Evolutionary conservation across 2,113 vertebrate species (phyloP).

Genomic region (Mormyrus iriodes): DNA sequence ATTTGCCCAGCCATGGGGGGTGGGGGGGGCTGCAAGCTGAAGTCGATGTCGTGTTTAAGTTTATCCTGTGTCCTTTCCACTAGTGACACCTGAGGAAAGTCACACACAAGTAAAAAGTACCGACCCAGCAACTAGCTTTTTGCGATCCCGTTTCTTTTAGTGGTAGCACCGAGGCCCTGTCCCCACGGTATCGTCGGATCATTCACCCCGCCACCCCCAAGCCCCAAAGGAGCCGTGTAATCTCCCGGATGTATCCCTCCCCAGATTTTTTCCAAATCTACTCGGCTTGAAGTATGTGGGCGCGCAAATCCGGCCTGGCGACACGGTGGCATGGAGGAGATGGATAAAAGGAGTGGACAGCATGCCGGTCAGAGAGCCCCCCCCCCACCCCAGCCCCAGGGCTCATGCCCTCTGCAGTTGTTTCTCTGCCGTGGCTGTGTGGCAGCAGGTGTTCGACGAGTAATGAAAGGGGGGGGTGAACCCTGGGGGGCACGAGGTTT

Average conservation of each 20-base stretch:
- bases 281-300: constrained; percentile 52
- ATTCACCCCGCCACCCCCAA: constrained; percentile 45
- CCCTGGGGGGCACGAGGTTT: constrained; percentile 22
- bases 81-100: constrained; percentile 46
- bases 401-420: constrained; percentile 53
- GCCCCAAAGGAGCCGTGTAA: constrained; percentile 58
- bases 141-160: not conserved
- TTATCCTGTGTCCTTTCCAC: constrained; percentile 64
- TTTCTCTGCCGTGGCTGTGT: constrained; percentile 49
- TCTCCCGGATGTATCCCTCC: constrained; percentile 53
- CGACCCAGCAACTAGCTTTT: not conserved
- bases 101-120: constrained; percentile 4
- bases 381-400: not conserved
- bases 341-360: constrained; percentile 55
- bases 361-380: constrained; percentile 27
- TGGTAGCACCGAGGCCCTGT: constrained; percentile 38
- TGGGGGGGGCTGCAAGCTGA: constrained; percentile 60
- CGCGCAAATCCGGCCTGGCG: constrained; percentile 63
- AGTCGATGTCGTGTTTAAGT: constrained; percentile 63
- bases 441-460: constrained; percentile 60
- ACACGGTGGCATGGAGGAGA: constrained; percentile 55
- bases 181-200: constrained; percentile 52
- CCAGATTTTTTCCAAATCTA: constrained; percentile 66
- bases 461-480: constrained; percentile 12
- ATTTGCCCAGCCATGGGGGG: constrained; percentile 47